Evolutionary conservation across 2,797 vertebrate species (phyloP), one percentile per base, ranked within the genome.

Genomic region (Enteromius thamalakanensis): DNA sequence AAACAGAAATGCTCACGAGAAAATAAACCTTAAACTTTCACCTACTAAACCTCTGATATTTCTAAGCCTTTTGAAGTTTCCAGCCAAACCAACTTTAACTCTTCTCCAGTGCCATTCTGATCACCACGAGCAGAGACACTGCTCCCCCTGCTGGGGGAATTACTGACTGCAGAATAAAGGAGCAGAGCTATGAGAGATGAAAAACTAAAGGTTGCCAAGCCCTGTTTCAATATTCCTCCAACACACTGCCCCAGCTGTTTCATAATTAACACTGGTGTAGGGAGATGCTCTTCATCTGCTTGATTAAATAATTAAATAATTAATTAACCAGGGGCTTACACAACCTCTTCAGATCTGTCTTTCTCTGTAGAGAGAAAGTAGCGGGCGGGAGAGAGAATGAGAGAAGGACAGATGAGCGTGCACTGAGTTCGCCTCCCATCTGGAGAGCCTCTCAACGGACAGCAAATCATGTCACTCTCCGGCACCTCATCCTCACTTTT

Each of bases 301-400:
- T 95, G 93, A 95, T 95, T 95, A 95, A 94, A 94, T 95, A 95
- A 95, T 95, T 91, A 95, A 95, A 94, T 94, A 93, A 95, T 94
- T 91, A 92, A 93, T 95, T 93, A 90, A 95, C 93, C 92, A 94
- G 87, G 90, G 92, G 90, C 91, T 92, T 91, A 91, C 90, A 88
- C 91, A 83, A 90, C 90, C 90, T 93, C 92, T 92, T 93, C 89
- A 94, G 92, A 95, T 95, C 92, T 91, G 90, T 92, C 92, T 92
- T 91, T 88, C 90, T 88, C 89, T 89, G 90, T 60, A 42, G 85
- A 87, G 84, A 87, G 89, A 45, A 84, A 87, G 90, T 89, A 90
- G 89, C 90, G 58, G 68, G 84, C 70, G 89, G 65, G 89, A 87
- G 84, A 68, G 80, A 62, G 77, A 75, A 69, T 51, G 40, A 84